phyloP scores from a whole-genome alignment of 2,888 invertebrate genomes.

The Tricholauxania praeusta region DNA sequence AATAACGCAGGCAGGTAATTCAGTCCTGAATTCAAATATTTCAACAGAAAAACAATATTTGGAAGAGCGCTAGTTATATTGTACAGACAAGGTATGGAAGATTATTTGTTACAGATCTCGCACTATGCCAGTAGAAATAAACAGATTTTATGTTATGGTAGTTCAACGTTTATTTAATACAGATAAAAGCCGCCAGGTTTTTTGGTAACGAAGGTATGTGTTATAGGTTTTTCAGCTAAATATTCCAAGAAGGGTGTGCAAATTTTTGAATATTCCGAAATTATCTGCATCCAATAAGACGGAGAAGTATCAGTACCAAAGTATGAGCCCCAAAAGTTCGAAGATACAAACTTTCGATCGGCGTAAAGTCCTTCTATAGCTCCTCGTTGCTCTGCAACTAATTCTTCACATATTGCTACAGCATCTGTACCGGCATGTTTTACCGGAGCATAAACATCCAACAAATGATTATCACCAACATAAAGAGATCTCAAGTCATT shows the following conservation, averaged over 20 bases:
- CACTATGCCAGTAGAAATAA: too few relatives aligned
- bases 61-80: too few relatives aligned
- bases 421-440: conserved; percentile 74
- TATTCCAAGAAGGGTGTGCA: conserved; percentile 76
- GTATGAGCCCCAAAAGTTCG: conserved; percentile 78
- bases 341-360: conserved; percentile 69
- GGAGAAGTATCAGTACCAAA: conserved; percentile 69
- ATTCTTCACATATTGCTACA: conserved; percentile 79
- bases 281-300: conserved; percentile 75
- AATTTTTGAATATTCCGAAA: conserved; percentile 74
- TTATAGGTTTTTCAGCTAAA: conserved; percentile 70
- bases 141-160: too few relatives aligned
- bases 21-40: too few relatives aligned
- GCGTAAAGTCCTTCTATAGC: conserved; percentile 61
- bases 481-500: conserved; percentile 71
- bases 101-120: too few relatives aligned
- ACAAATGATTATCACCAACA: conserved; percentile 82
- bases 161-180: too few relatives aligned
- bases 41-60: too few relatives aligned
- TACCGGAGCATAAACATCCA: conserved; percentile 79
- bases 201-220: conserved; percentile 62
- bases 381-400: conserved; percentile 72
- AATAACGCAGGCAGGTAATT: too few relatives aligned
- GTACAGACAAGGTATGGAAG: too few relatives aligned
- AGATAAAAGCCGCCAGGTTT: conserved; percentile 66